Evolutionary conservation across 2,113 vertebrate genomes (phyloP).

Genomic region (Anthoscopus minutus): DNA sequence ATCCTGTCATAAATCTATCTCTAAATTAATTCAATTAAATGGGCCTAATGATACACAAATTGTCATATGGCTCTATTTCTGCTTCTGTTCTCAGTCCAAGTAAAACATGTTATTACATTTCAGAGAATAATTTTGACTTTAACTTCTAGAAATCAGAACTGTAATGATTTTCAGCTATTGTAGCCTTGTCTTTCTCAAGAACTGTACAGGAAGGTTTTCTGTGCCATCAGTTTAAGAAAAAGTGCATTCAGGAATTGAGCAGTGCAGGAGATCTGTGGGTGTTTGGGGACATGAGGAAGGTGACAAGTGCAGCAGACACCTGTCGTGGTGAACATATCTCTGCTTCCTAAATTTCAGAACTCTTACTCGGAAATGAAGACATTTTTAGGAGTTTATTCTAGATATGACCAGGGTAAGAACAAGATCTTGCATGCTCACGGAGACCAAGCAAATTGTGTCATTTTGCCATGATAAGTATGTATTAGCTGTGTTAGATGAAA

Average conservation of each 20-base stretch:
- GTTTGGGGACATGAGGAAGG: not conserved
- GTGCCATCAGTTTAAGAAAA: not conserved
- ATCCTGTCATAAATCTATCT: not conserved
- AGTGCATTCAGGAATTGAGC: not conserved
- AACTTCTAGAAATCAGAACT: not conserved
- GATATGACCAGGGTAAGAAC: not conserved
- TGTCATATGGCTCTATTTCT: not conserved
- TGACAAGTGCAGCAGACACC: not conserved
- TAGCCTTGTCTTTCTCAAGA: not conserved
- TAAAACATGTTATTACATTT: not conserved
- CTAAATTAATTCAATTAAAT: conserved; percentile 23
- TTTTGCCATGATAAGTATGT: not conserved
- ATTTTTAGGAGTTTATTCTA: not conserved
- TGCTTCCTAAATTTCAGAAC: not conserved
- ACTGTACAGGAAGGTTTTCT: not conserved
- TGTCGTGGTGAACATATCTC: not conserved
- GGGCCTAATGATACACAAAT: not conserved
- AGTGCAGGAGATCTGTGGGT: not conserved
- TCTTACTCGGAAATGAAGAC: not conserved
- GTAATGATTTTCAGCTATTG: not conserved
- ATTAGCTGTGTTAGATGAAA: not conserved
- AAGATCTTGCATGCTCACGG: not conserved
- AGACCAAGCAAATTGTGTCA: not conserved
- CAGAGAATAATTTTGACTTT: not conserved
- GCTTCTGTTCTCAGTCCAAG: not conserved